Conservation (phyloP, 2,113 vertebrate species). For the Mus pahari region DNA sequence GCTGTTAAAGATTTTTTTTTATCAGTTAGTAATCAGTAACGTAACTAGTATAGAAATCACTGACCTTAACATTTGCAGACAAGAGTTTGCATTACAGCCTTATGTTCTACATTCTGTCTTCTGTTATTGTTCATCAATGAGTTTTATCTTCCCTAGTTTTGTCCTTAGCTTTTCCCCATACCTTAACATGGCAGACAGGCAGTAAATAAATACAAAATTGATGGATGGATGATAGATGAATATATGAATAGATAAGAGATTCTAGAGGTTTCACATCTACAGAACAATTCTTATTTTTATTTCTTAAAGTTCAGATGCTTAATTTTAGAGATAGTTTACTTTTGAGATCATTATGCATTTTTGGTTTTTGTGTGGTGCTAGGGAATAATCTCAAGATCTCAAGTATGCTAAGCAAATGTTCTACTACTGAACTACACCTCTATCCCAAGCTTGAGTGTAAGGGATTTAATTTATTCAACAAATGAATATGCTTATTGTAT, state of each 20-base stretch:
- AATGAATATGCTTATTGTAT: slow-evolving; percentile 48
- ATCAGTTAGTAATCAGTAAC: slow-evolving; percentile 39
- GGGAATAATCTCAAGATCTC: neutral
- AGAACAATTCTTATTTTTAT: slow-evolving; percentile 48
- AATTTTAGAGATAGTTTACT: slow-evolving; percentile 50
- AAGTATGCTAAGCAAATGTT: neutral
- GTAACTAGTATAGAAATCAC: neutral
- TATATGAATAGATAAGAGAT: slow-evolving; percentile 31
- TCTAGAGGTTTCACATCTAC: slow-evolving; percentile 32
- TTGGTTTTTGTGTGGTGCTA: neutral
- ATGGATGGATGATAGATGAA: neutral
- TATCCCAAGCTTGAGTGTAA: slow-evolving; percentile 10
- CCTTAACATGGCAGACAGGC: neutral
- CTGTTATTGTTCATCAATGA: slow-evolving; percentile 40
- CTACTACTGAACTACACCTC: neutral
- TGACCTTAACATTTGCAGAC: slow-evolving; percentile 53
- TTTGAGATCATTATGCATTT: neutral
- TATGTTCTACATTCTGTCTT: slow-evolving; percentile 20
- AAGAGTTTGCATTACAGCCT: slow-evolving; percentile 44
- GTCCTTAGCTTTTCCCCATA: slow-evolving; percentile 44
- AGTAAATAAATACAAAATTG: slow-evolving; percentile 51
- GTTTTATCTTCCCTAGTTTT: slow-evolving; percentile 30
- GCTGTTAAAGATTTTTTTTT: slow-evolving; percentile 4
- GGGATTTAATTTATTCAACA: slow-evolving; percentile 36
- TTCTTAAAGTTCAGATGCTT: slow-evolving; percentile 35